Conservation (phyloP, 2,797 vertebrate species). For the Melanotaenia parkinsoni region DNA sequence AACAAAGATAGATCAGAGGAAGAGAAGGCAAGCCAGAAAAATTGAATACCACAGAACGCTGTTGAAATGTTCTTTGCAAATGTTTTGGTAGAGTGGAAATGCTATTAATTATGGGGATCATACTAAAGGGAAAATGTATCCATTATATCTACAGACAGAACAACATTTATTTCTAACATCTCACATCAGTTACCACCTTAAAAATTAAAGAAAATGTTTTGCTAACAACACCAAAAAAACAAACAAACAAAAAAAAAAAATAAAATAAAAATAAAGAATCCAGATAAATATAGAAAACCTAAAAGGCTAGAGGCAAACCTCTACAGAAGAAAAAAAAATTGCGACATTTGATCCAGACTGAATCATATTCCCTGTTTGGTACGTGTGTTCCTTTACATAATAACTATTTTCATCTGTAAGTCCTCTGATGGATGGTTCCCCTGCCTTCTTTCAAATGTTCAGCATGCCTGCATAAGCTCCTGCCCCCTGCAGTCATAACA, state of each 20-base stretch:
- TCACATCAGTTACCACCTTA: background rate
- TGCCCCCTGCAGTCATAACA: constrained; percentile 43
- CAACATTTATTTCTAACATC: background rate
- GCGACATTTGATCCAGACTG: background rate
- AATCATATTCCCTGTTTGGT: background rate
- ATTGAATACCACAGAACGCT: no score
- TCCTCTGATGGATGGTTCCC: constrained; percentile 33
- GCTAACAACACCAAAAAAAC: background rate
- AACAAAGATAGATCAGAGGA: background rate
- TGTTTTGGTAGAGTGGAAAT: no score
- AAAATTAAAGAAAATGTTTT: background rate
- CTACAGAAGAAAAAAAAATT: no score
- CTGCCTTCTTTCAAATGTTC: constrained; percentile 30
- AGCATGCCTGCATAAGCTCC: constrained; percentile 40
- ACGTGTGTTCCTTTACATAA: constrained; percentile 14
- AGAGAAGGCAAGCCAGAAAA: background rate
- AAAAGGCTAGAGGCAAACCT: background rate
- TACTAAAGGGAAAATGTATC: background rate
- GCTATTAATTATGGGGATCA: no score
- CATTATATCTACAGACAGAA: background rate
- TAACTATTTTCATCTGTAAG: constrained; percentile 29
- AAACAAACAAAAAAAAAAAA: background rate
- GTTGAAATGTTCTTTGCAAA: no score
- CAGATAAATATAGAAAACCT: background rate
- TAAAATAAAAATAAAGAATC: no score